Evolutionary conservation across 2,888 invertebrate genomes (phyloP), one percentile per base, ranked within the genome.

Genomic region (Sminthurinus aureus): DNA sequence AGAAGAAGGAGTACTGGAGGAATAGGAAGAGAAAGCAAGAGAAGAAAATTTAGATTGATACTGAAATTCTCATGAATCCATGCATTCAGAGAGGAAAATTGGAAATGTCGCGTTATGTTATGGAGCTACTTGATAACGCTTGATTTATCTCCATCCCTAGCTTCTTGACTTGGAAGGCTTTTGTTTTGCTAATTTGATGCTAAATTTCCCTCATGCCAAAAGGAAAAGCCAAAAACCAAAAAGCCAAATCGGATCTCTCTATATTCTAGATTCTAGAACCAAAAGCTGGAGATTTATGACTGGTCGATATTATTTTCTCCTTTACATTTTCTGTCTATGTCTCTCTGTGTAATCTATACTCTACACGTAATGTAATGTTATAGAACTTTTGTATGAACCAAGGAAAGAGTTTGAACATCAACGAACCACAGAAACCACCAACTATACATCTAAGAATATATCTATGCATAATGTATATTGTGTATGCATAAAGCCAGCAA

Each of bases 31-130:
- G 67, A n/a, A n/a, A n/a, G 67, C 64, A 78, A 24, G 18, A 83
- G 79, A 76, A 67, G 77, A 78, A 82, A 82, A 86, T 81, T 84
- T 76, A 84, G 84, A 83, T 84, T 84, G 85, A 84, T 85, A 85
- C 69, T 75, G 83, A 83, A 83, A 83, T 84, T 84, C 81, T 79
- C 85, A 85, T 86, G 85, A 87, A 88, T 88, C 85, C 83, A 78
- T 78, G 38, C 38, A 38, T 38, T 38, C 38, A 38, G 38, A 38
- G 38, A 82, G 82, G 86, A 87, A 88, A 88, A 88, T 88, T 87
- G 88, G 88, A 88, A 86, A 87, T 86, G 88, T 88, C 88, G 87
- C 83, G 83, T 85, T 85, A 86, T 85, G 86, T 87, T 86, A 86
- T 86, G 86, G 86, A 86, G 73, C 80, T 75, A 82, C 85, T 87